Evolutionary conservation across 2,797 vertebrate species (phyloP).

Genomic region (Perodicticus potto): DNA sequence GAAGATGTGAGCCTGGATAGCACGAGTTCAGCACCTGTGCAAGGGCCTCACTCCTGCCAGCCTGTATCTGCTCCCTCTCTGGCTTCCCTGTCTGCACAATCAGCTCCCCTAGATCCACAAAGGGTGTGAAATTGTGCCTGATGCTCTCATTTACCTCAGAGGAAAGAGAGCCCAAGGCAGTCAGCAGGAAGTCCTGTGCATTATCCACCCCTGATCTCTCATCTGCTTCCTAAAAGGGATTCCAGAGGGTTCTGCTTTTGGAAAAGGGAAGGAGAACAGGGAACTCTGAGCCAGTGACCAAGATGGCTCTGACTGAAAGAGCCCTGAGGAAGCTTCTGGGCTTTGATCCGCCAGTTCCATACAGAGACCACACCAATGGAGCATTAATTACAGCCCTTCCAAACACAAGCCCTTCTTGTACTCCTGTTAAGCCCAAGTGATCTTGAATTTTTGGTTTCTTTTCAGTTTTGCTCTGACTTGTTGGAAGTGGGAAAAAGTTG

Average conservation of each 20-base stretch:
- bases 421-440: not conserved
- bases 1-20: not conserved
- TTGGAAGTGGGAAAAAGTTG: not conserved
- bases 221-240: not conserved
- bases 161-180: not conserved
- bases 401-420: not conserved
- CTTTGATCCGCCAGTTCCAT: not conserved
- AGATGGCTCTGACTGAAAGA: not conserved
- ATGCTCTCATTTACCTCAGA: not conserved
- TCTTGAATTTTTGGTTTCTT: not conserved
- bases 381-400: not conserved
- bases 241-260: constrained; percentile 21
- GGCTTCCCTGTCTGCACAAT: not conserved
- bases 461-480: not conserved
- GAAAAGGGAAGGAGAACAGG: not conserved
- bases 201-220: not conserved
- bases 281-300: not conserved
- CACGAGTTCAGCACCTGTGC: not conserved
- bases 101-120: not conserved
- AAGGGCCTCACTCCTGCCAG: not conserved
- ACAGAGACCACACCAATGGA: not conserved
- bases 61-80: not conserved
- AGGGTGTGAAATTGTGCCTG: not conserved
- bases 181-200: not conserved
- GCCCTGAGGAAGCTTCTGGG: not conserved